Conservation (phyloP, 1,140 invertebrate genomes). For the Trichonephila inaurata region DNA sequence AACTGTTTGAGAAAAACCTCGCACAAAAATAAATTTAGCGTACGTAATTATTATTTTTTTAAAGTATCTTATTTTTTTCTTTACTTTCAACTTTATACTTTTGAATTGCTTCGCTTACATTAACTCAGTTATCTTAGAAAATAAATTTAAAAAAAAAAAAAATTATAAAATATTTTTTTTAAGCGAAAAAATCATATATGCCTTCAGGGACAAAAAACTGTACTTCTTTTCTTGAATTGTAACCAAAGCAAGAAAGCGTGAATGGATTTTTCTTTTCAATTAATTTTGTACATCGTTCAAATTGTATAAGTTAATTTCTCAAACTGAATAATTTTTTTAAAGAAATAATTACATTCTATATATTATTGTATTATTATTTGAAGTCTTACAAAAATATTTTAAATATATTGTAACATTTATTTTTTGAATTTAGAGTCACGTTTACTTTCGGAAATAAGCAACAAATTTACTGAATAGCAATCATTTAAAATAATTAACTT, state of each 20-base stretch:
- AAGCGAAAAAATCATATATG: neutral
- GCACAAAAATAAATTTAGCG: neutral
- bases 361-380: too few species aligned
- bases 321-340: too few species aligned
- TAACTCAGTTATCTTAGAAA: neutral
- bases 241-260: neutral
- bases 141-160: slow-evolving; percentile 9
- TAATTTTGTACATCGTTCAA: too few species aligned
- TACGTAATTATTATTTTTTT: too few species aligned
- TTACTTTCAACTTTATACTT: neutral
- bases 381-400: too few species aligned
- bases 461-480: too few species aligned
- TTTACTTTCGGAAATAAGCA: too few species aligned
- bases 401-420: too few species aligned
- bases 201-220: neutral
- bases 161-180: neutral
- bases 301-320: too few species aligned
- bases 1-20: neutral
- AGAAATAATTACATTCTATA: too few species aligned
- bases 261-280: neutral
- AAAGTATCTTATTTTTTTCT: neutral
- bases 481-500: too few species aligned
- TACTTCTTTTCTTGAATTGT: neutral
- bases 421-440: too few species aligned
- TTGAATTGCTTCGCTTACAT: neutral